These are phyloP conservation scores for Scophthalmus maximus DNA, from an alignment of 2,113 vertebrate species.

Conservation along the genomic window DNA sequence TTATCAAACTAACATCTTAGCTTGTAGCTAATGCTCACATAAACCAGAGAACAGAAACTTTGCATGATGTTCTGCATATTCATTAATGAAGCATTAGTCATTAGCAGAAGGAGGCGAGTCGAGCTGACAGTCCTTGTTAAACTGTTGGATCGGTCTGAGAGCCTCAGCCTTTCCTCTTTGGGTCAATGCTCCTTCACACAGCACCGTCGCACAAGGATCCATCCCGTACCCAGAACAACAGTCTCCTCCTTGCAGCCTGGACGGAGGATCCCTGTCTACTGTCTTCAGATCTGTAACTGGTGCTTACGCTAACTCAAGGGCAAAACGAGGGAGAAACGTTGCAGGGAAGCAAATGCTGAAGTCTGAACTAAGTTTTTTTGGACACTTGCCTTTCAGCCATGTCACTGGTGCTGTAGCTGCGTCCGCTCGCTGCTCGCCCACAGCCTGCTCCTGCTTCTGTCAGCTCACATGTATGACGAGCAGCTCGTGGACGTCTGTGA, in stretches of 20 bases:
- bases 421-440: constrained; percentile 12
- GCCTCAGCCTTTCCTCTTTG: constrained; percentile 6
- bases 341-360: constrained; percentile 36
- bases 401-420: constrained; percentile 47
- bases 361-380: background rate
- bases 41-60: constrained; percentile 22
- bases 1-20: constrained; percentile 56
- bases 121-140: constrained; percentile 15
- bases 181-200: constrained; percentile 12
- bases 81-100: constrained; percentile 35
- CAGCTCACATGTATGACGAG: background rate
- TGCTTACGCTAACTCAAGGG: constrained; percentile 51
- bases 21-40: constrained; percentile 47
- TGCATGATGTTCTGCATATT: constrained; percentile 30
- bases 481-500: constrained; percentile 32
- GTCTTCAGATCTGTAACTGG: constrained; percentile 12
- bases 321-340: constrained; percentile 11
- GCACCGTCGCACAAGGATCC: background rate
- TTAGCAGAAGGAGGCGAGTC: constrained; percentile 17
- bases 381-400: constrained; percentile 23
- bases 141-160: too few species aligned
- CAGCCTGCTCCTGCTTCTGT: background rate
- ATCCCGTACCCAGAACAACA: constrained; percentile 2
- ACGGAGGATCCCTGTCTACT: constrained; percentile 1
- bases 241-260: constrained; percentile 4